A percentile compares a stretch with the other conserved stretches of the same genome.
phyloP scores from a whole-genome alignment of 2,888 invertebrate genomes.

The Sarcophaga rosellei region DNA sequence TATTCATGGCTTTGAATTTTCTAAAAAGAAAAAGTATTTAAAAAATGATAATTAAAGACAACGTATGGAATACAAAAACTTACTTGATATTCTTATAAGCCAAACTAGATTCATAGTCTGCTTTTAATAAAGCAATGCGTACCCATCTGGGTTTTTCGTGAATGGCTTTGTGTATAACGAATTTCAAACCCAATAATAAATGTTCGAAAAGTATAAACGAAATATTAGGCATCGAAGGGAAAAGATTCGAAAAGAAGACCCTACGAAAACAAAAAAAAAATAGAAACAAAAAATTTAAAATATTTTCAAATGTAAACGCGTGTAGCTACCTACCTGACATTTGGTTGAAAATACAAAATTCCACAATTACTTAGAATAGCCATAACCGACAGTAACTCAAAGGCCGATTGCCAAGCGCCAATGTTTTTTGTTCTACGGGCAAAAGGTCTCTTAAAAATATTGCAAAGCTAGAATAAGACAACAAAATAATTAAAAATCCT shows the following conservation, averaged over 20 bases:
- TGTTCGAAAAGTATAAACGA: constrained; percentile 88
- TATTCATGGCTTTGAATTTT: constrained; percentile 76
- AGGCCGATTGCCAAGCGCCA: constrained; percentile 89
- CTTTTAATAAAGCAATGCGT: constrained; percentile 84
- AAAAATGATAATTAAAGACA: not conserved
- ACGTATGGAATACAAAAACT: constrained; percentile 39
- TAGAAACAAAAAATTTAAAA: constrained; percentile 1
- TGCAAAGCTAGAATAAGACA: constrained; percentile 82
- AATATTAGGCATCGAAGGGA: constrained; percentile 77
- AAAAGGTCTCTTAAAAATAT: constrained; percentile 86
- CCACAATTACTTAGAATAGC: constrained; percentile 89
- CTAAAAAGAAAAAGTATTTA: constrained; percentile 68
- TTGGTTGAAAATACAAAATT: constrained; percentile 86
- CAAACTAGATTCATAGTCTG: constrained; percentile 84
- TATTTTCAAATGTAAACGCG: not conserved
- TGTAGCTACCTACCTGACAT: constrained; percentile 81
- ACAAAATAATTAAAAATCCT: not conserved
- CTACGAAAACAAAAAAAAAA: constrained; percentile 67
- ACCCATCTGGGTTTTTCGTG: constrained; percentile 88
- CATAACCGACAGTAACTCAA: constrained; percentile 83
- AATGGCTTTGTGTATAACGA: constrained; percentile 85
- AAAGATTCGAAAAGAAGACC: constrained; percentile 77
- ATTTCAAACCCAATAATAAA: constrained; percentile 85
- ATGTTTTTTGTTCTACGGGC: constrained; percentile 86
- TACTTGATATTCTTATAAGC: constrained; percentile 83